These are phyloP conservation scores for Geotrypetes seraphini DNA, from an alignment of 2,797 vertebrate species.

Conservation along the genomic window DNA sequence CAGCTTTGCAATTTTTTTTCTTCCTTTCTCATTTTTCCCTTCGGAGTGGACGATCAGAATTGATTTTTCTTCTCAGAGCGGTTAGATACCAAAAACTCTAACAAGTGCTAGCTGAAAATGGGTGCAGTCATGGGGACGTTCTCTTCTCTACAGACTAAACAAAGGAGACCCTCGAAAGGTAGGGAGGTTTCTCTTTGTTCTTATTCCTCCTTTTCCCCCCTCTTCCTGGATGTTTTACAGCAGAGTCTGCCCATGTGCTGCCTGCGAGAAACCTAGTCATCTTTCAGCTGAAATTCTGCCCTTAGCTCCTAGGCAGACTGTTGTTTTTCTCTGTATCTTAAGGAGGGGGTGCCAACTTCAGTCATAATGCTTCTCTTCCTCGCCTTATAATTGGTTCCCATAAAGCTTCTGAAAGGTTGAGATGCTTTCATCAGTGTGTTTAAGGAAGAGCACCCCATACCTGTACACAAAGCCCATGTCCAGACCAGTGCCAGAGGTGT, in stretches of 20 bases:
- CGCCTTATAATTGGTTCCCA: too few species aligned
- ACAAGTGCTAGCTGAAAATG: conserved; percentile 58
- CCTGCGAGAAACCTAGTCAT: too few species aligned
- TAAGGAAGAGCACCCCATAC: conserved; percentile 6
- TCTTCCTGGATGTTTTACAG: conserved; percentile 12
- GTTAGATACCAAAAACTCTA: conserved; percentile 17
- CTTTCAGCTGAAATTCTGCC: too few species aligned
- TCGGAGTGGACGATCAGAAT: conserved; percentile 22
- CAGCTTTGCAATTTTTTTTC: conserved; percentile 47
- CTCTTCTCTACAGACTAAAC: conserved; percentile 95
- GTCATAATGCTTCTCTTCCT: too few species aligned
- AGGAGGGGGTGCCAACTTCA: too few species aligned
- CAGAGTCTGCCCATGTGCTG: too few species aligned
- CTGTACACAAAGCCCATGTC: conserved; percentile 16
- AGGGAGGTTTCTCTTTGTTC: conserved; percentile 42
- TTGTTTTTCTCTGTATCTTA: too few species aligned
- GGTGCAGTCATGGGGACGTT: conserved; percentile 96
- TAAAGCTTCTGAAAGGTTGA: too few species aligned
- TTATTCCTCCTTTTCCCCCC: too few species aligned
- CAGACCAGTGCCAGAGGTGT: too few species aligned
- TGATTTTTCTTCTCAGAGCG: conserved; percentile 24
- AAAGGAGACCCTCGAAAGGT: conserved; percentile 91
- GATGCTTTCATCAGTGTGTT: conserved; percentile 4
- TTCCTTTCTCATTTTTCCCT: conserved; percentile 25
- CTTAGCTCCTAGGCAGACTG: too few species aligned